phyloP scores from a whole-genome alignment of 2,113 vertebrate species.

The Pangasianodon hypophthalmus region DNA sequence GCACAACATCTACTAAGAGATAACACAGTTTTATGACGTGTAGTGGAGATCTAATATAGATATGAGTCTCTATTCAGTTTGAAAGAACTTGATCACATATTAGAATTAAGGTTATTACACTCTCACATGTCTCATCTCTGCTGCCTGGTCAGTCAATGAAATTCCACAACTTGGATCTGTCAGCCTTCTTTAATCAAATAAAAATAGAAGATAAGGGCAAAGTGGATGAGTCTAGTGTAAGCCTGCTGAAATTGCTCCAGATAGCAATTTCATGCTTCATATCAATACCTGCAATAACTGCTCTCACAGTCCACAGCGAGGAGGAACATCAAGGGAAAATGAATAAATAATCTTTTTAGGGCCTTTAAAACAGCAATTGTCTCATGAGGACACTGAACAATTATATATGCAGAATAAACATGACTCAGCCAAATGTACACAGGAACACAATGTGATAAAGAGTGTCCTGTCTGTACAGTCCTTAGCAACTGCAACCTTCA shows the following conservation, averaged over 20 bases:
- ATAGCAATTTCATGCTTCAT: constrained; percentile 35
- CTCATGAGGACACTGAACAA: constrained; percentile 14
- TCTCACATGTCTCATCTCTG: constrained; percentile 15
- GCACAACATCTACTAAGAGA: constrained; percentile 1
- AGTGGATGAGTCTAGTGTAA: constrained; percentile 4
- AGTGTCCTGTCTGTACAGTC: not conserved
- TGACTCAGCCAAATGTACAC: not conserved
- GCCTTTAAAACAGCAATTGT: constrained; percentile 20
- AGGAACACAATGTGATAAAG: not conserved
- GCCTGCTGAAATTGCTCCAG: constrained; percentile 23
- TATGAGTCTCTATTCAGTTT: not conserved
- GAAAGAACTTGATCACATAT: constrained; percentile 26
- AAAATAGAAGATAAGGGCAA: constrained; percentile 9
- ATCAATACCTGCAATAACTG: constrained; percentile 42
- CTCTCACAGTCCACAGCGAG: not conserved
- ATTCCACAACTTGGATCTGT: constrained; percentile 11
- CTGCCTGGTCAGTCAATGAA: constrained; percentile 25
- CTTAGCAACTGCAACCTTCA: not conserved
- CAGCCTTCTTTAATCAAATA: constrained; percentile 30
- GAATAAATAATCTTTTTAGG: constrained; percentile 18
- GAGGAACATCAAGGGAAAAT: constrained; percentile 2
- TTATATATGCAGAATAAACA: constrained; percentile 23
- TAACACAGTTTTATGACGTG: constrained; percentile 42
- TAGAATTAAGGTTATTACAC: constrained; percentile 34
- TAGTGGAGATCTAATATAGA: constrained; percentile 47